These are phyloP conservation scores for Notarius lentiginosus DNA, from an alignment of 2,113 vertebrate genomes.

Conservation along the genomic window DNA sequence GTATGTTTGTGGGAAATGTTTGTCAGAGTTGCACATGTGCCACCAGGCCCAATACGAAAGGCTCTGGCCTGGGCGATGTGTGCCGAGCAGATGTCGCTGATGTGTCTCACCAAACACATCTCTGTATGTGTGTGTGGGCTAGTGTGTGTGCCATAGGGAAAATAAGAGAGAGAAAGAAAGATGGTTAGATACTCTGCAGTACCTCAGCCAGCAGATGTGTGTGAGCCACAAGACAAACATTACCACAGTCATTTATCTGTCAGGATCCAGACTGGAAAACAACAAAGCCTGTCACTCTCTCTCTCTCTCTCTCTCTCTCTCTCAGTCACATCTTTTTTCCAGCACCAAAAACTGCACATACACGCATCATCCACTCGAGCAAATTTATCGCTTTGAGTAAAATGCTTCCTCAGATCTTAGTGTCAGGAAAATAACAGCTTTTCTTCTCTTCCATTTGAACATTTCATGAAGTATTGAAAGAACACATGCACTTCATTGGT, in stretches of 20 bases:
- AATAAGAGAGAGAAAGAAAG: conserved; percentile 9
- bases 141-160: conserved; percentile 4
- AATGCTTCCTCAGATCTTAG: neutral
- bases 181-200: conserved; percentile 24
- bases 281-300: conserved; percentile 38
- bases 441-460: neutral
- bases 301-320: neutral
- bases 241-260: conserved; percentile 54
- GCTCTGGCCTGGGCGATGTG: neutral
- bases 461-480: neutral
- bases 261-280: conserved; percentile 52
- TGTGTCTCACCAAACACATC: conserved; percentile 16
- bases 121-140: conserved; percentile 7
- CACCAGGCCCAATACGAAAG: neutral
- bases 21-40: neutral
- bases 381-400: conserved; percentile 15
- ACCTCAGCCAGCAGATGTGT: conserved; percentile 41
- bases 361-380: conserved; percentile 10
- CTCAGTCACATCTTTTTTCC: conserved; percentile 15
- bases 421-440: conserved; percentile 20
- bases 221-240: conserved; percentile 50
- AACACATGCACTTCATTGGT: neutral
- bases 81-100: conserved; percentile 23
- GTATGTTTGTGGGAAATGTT: neutral
- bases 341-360: conserved; percentile 21